A percentile compares a stretch with the other conserved stretches of the same genome.
Conservation (phyloP, 2,113 vertebrate genomes). For the Onychostruthus taczanowskii region DNA sequence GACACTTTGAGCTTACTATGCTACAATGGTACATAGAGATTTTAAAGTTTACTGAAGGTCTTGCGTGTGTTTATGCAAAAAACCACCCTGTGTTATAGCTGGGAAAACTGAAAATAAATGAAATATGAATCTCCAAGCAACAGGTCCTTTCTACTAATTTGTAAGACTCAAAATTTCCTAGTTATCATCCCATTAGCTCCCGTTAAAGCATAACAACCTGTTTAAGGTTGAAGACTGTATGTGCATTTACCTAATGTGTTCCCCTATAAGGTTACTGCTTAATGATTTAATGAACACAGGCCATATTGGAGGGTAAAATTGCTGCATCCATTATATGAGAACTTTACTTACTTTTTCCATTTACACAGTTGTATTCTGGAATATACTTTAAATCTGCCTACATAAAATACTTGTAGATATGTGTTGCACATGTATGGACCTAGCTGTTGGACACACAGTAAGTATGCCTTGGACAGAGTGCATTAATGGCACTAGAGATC, state of each 20-base stretch:
- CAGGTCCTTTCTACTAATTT: not conserved
- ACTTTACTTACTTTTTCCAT: not conserved
- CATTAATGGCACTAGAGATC: not conserved
- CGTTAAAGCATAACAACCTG: not conserved
- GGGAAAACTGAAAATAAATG: not conserved
- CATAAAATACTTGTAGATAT: not conserved
- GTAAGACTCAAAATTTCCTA: not conserved
- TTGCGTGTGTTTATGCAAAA: not conserved
- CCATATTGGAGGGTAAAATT: not conserved
- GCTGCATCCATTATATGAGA: not conserved
- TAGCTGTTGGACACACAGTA: not conserved
- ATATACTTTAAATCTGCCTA: not conserved
- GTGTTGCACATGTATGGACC: not conserved
- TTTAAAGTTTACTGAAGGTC: not conserved
- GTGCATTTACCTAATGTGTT: not conserved
- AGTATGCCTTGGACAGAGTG: not conserved
- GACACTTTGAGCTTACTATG: not conserved
- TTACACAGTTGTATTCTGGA: not conserved
- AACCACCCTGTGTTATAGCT: rapidly evolving
- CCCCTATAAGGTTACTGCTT: not conserved
- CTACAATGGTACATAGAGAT: not conserved
- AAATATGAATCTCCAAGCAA: not conserved
- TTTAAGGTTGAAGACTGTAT: not conserved
- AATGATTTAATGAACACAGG: not conserved
- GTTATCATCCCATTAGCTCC: not conserved